A percentile compares a stretch with the other conserved stretches of the same genome.
phyloP scores from a whole-genome alignment of 2,888 invertebrate genomes.

The Crioceris asparagi region DNA sequence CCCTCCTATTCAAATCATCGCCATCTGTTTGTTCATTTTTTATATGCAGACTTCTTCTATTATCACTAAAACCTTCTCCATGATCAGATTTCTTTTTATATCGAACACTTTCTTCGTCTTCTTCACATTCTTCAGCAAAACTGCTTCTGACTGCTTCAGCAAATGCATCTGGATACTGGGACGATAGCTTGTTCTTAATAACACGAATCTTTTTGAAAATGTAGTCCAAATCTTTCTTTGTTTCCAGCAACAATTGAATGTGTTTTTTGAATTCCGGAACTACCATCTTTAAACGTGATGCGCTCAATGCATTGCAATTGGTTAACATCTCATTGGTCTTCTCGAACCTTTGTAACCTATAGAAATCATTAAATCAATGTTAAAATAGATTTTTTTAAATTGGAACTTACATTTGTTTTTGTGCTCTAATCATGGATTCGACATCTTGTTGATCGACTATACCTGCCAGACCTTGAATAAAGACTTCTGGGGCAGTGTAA shows the following conservation, averaged over 20 bases:
- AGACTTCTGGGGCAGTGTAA: conserved; percentile 82
- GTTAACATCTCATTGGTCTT: conserved; percentile 99
- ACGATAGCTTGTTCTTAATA: conserved; percentile 65
- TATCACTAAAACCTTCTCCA: conserved; percentile 16
- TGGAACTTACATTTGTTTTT: conserved; percentile 71
- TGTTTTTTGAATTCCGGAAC: conserved; percentile 85
- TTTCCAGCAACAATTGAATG: conserved; percentile 73
- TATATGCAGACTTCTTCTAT: conserved; percentile 23
- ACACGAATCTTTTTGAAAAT: conserved; percentile 86
- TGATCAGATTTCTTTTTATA: too few species aligned
- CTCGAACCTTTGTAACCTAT: conserved; percentile 88
- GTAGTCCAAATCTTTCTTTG: conserved; percentile 90
- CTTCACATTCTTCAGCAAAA: conserved; percentile 34
- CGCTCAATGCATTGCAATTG: conserved; percentile 91
- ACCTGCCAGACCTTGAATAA: conserved; percentile 84
- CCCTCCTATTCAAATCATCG: conserved; percentile 20
- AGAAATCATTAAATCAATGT: conserved; percentile 16
- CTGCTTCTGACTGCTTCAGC: conserved; percentile 43
- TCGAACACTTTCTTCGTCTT: conserved; percentile 24
- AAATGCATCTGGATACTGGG: conserved; percentile 58
- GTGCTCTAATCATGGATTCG: conserved; percentile 78
- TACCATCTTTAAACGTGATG: conserved; percentile 74
- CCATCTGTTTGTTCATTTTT: conserved; percentile 17
- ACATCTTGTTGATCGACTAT: conserved; percentile 87
- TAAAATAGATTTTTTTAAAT: background rate